Percentiles rank a stretch among this genome's conserved stretches.
phyloP scores from a whole-genome alignment of 2,113 vertebrate genomes.

The Salvator merianae region DNA sequence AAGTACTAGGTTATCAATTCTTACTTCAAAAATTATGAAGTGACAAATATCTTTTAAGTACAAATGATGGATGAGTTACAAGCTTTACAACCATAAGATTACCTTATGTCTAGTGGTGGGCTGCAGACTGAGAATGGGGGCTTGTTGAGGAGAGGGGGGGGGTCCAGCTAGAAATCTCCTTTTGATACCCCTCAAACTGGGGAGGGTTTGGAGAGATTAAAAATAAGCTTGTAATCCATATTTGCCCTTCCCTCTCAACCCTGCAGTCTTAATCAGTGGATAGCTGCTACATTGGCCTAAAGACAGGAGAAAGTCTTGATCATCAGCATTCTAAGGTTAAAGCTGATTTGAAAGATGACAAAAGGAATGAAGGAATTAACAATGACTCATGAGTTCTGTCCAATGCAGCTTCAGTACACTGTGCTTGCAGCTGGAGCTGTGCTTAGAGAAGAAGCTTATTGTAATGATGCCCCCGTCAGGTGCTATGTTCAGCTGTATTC shows the following conservation, averaged over 20 bases:
- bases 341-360: constrained; percentile 5
- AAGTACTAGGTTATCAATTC: not conserved
- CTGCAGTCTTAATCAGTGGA: no score
- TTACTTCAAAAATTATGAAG: not conserved
- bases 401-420: not conserved
- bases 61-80: no score
- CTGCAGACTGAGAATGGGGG: no score
- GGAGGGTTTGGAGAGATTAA: not conserved
- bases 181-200: no score
- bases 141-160: no score
- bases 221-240: not conserved
- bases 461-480: not conserved
- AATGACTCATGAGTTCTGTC: not conserved
- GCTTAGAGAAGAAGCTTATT: not conserved
- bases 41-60: not conserved
- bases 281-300: not conserved
- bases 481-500: constrained; percentile 10
- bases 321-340: not conserved
- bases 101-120: no score
- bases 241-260: no score
- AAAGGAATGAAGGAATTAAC: not conserved
- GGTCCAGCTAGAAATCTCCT: no score
- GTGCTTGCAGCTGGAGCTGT: not conserved
- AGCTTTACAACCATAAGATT: no score
- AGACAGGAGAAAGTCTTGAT: not conserved